Base-by-base conservation (phyloP, 23 tunicate genomes). In the Corella eumyota region DNA sequence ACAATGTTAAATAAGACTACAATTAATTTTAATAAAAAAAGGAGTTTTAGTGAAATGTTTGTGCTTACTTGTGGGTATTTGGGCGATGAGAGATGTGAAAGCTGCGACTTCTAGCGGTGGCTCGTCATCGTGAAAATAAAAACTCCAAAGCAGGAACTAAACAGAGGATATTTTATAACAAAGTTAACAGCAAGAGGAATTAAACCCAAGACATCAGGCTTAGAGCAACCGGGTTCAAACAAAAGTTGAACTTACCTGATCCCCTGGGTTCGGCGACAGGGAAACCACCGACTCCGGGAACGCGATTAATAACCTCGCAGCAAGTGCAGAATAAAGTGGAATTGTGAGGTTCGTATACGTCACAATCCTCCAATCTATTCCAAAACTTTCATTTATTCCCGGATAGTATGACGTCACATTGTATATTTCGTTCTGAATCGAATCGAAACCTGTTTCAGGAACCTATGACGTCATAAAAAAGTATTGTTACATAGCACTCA, bases 241-340 rank as follows among this genome's bases (percentile, higher is more conserved):
- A n/a, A n/a, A n/a, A n/a, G n/a, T n/a, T n/a, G n/a, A n/a, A 15
- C 48, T 11, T 44, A 67, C 72, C 68, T 72, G n/a, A n/a, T n/a
- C n/a, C n/a, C n/a, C n/a, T n/a, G n/a, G n/a, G n/a, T n/a, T n/a
- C n/a, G n/a, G n/a, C n/a, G n/a, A n/a, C n/a, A n/a, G n/a, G 22
- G 23, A 31, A 24, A 34, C 34, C 25, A 36, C 3, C 2, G 36
- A 21, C 66, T 81, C 78, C 38, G 45, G 34, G 36, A 44, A 29
- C 2, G 90, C 79, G 30, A 81, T n/a, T 49, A 55, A 65, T 0
- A 83, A 40, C 45, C 92, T 35, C 11, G 56, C 66, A 11, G 92
- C 81, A 22, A 83, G 60, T 0, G 92, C 92, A 0, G 92, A 83
- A 45, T 83, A 74, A 27, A 83, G 13, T 7, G 92, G 92, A 15